A percentile compares a stretch with the other conserved stretches of the same genome.
phyloP scores from a whole-genome alignment of 1,140 invertebrate genomes.

The Papilio polytes region DNA sequence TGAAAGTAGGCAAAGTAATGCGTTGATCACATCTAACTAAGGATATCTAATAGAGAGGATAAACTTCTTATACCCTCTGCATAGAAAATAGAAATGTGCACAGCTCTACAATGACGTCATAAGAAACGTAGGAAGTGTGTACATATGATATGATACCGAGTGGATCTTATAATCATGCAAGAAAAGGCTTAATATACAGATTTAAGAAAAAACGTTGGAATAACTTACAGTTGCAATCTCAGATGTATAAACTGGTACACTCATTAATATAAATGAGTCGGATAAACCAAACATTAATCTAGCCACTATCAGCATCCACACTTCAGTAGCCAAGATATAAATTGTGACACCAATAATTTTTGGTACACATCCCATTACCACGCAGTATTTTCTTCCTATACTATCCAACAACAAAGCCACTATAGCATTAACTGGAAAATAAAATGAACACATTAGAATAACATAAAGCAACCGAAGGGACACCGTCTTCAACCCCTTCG shows the following conservation, averaged over 20 bases:
- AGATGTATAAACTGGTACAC: conserved; percentile 57
- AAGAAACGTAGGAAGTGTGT: too few species aligned
- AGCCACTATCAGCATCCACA: conserved; percentile 55
- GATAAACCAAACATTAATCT: conserved; percentile 43
- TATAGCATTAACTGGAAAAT: conserved; percentile 46
- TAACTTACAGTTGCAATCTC: conserved; percentile 59
- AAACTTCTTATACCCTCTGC: too few species aligned
- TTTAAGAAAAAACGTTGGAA: too few species aligned
- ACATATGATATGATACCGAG: too few species aligned
- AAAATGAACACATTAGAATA: background rate
- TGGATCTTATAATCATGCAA: background rate
- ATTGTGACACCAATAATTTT: conserved; percentile 42
- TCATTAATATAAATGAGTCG: conserved; percentile 46
- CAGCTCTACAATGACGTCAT: too few species aligned
- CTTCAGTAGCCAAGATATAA: conserved; percentile 45
- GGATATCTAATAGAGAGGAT: too few species aligned
- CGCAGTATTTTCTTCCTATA: conserved; percentile 52
- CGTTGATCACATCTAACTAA: too few species aligned
- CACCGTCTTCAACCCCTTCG: too few species aligned
- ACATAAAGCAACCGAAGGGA: background rate
- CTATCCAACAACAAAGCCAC: conserved; percentile 46
- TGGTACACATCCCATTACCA: conserved; percentile 44
- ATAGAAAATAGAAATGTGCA: too few species aligned
- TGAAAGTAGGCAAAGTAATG: too few species aligned
- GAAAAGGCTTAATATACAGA: background rate